Evolutionary conservation across 2,113 vertebrate genomes (phyloP), one percentile per base, ranked within the genome.

Genomic region (Varanus komodoensis): DNA sequence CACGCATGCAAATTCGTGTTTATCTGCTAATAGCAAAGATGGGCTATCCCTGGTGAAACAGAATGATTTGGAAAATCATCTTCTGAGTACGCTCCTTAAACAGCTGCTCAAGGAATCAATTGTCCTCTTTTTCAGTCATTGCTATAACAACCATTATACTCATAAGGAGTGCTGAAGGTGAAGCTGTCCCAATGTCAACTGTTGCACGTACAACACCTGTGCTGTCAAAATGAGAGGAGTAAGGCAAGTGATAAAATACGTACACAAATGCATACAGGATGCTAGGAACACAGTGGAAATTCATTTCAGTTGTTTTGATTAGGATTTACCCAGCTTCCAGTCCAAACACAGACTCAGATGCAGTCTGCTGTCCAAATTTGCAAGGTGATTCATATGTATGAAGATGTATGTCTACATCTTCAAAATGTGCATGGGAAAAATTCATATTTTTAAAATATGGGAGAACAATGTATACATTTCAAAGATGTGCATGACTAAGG

Each of bases 81-180:
- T 57, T 54, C 8, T 75, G 50, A 87, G 29, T 19, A 21, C 77
- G 23, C 27, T 44, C 23, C 19, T 75, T 87, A 12, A 61, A 75
- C 9, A 77, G 14, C 17, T 87, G 52, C 14, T 61, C 25, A 74
- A 64, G 2, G 34, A 15, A 29, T 3, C 0, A 0, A 4, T 9
- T 68, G 29, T 29, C 23, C 8, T 14, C 19, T 15, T 11, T 73
- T 32, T 2, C 78, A 17, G 3, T 3, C 17, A 1, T 2, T 79
- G 68, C 64, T 67, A 6, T 17, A 80, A 75, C 83, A 17, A 17
- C 1, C 0, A 1, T 1, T 44, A 34, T 2, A 6, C 48, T 87
- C 50, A 52, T 29, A 75, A 52, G 29, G 0, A 52, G 38, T 14
- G 29, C 27, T n/a, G 29, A 52, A 71, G 17, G 7, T 78, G 86